Percentiles rank a stretch among this genome's conserved stretches.
These are phyloP conservation scores for Matsumurasca onukii DNA, from an alignment of 1,140 invertebrate species.

Conservation along the genomic window DNA sequence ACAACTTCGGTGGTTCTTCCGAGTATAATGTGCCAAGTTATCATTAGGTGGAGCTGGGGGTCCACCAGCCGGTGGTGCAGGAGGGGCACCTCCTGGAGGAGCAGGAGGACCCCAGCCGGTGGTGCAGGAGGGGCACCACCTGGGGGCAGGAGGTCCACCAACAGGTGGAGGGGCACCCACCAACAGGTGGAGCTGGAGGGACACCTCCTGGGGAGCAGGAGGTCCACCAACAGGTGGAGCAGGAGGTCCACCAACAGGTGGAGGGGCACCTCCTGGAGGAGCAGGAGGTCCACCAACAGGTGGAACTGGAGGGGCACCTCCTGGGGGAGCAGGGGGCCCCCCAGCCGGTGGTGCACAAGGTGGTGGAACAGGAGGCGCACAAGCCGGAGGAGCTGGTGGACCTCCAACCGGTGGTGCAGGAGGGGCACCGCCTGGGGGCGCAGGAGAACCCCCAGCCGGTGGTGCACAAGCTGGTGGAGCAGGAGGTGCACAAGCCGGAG, in stretches of 20 bases:
- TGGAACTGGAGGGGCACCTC: conserved; percentile 1
- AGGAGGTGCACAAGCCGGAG: neutral
- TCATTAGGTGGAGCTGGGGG: too few relatives aligned
- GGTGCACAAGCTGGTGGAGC: neutral
- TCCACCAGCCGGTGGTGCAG: too few relatives aligned
- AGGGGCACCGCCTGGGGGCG: too few relatives aligned
- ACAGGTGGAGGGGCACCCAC: too few relatives aligned
- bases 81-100: too few relatives aligned
- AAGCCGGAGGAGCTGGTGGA: neutral
- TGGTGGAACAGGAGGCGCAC: neutral
- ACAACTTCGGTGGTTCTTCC: too few relatives aligned
- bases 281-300: neutral
- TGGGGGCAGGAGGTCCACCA: neutral
- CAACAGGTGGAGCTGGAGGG: conserved; percentile 5
- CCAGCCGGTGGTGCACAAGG: neutral
- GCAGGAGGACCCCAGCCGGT: neutral
- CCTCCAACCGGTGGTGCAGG: neutral
- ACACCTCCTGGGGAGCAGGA: neutral
- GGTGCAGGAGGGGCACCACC: neutral
- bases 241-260: neutral
- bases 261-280: neutral
- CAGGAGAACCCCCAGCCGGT: neutral
- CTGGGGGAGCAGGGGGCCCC: neutral
- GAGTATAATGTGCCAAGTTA: too few relatives aligned
- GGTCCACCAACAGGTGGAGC: neutral